Percentiles rank a stretch among this genome's conserved stretches.
Evolutionary conservation across 2,113 vertebrate genomes (phyloP).

Genomic region (Mixornis gularis): DNA sequence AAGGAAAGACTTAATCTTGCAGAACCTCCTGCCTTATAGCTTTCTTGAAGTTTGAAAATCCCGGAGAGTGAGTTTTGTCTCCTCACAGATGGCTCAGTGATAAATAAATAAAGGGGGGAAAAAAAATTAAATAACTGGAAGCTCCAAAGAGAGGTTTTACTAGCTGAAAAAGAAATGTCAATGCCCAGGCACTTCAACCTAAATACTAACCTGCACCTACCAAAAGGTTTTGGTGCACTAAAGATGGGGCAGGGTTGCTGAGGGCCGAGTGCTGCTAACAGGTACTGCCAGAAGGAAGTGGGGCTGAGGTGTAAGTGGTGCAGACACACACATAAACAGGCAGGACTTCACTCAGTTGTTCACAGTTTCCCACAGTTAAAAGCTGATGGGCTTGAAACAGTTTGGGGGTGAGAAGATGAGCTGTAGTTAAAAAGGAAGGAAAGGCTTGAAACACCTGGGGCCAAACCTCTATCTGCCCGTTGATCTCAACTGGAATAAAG

Average conservation of each 20-base stretch:
- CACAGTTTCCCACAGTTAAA: slow-evolving; percentile 35
- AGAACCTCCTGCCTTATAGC: background rate
- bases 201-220: background rate
- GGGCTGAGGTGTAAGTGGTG: background rate
- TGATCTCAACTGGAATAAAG: slow-evolving; percentile 35
- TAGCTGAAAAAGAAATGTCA: background rate
- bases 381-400: slow-evolving; percentile 18
- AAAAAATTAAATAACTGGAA: background rate
- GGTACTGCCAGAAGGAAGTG: background rate
- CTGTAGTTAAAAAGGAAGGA: slow-evolving; percentile 41
- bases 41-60: background rate
- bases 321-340: background rate
- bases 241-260: background rate
- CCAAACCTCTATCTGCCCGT: background rate
- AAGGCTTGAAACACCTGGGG: slow-evolving; percentile 51
- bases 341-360: background rate
- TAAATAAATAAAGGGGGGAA: background rate
- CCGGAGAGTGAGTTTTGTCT: background rate
- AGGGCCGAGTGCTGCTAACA: fast-evolving
- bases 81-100: background rate
- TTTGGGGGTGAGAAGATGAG: background rate
- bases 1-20: background rate
- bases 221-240: background rate
- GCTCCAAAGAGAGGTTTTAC: background rate
- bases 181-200: background rate